Conservation (phyloP, 2,113 vertebrate species). For the Odocoileus hemionus region DNA sequence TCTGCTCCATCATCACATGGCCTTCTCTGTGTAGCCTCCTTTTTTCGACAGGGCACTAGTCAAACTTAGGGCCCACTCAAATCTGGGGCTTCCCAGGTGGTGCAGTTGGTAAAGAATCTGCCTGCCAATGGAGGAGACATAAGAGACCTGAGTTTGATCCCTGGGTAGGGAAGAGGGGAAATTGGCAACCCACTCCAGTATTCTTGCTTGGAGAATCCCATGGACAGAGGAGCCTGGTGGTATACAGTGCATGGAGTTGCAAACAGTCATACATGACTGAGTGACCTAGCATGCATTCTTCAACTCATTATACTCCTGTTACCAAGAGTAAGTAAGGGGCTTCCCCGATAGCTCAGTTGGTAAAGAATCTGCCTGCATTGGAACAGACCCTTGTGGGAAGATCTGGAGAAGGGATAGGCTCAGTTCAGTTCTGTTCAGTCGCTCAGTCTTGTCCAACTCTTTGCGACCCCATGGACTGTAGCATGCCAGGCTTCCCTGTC, state of each 20-base stretch:
- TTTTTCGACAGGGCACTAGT: not conserved
- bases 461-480: rapidly evolving
- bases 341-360: not conserved
- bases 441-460: rapidly evolving
- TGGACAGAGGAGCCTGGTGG: not conserved
- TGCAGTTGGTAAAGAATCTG: not conserved
- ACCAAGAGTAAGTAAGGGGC: not conserved
- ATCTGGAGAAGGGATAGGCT: not conserved
- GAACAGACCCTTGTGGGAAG: not conserved
- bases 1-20: not conserved
- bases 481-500: rapidly evolving
- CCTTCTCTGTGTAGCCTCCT: not conserved
- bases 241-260: not conserved
- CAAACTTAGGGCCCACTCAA: not conserved
- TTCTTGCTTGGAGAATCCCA: not conserved
- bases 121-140: not conserved
- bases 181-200: not conserved
- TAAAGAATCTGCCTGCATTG: not conserved
- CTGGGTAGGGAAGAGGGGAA: not conserved
- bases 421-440: not conserved
- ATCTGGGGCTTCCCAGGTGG: not conserved
- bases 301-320: not conserved
- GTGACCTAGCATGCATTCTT: not conserved
- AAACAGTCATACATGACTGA: not conserved
- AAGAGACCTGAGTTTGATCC: not conserved